Percentiles rank a stretch among this genome's conserved stretches.
These are phyloP conservation scores for Callipepla squamata DNA, from an alignment of 2,113 vertebrate species.

Conservation along the genomic window DNA sequence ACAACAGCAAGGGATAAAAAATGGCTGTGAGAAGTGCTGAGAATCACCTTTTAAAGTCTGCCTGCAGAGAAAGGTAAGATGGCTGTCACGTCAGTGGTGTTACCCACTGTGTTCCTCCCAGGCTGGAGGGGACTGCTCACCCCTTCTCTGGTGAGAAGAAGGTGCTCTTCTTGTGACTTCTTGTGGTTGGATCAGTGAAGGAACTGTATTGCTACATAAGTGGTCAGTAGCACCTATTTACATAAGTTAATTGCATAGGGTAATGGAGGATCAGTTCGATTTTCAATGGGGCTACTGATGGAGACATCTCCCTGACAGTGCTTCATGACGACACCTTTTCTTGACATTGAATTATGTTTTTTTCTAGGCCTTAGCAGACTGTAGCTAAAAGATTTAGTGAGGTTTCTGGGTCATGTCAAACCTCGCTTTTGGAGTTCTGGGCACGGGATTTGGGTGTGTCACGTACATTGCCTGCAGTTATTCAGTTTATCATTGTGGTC, in stretches of 20 bases:
- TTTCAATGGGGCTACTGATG: slow-evolving; percentile 5
- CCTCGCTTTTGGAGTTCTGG: background rate
- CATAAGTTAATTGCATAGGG: slow-evolving; percentile 55
- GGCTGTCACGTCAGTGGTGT: background rate
- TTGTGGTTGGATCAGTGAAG: background rate
- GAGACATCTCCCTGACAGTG: background rate
- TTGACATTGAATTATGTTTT: background rate
- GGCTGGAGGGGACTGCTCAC: background rate
- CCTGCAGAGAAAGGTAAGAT: background rate
- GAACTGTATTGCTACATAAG: slow-evolving; percentile 2
- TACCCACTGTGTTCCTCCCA: background rate
- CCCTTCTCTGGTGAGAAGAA: background rate
- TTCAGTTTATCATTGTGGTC: background rate
- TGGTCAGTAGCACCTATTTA: slow-evolving; percentile 42
- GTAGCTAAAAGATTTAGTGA: background rate
- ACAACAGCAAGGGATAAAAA: background rate
- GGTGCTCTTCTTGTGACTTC: background rate
- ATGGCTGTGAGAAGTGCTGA: slow-evolving; percentile 7
- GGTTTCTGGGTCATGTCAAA: background rate
- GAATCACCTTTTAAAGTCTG: background rate
- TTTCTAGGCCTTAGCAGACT: background rate
- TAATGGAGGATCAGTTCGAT: slow-evolving; percentile 32
- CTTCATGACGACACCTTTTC: background rate
- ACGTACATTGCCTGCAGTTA: background rate
- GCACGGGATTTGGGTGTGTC: background rate